phyloP scores from a whole-genome alignment of 2,797 vertebrate species.

The Sandelia bainsii region DNA sequence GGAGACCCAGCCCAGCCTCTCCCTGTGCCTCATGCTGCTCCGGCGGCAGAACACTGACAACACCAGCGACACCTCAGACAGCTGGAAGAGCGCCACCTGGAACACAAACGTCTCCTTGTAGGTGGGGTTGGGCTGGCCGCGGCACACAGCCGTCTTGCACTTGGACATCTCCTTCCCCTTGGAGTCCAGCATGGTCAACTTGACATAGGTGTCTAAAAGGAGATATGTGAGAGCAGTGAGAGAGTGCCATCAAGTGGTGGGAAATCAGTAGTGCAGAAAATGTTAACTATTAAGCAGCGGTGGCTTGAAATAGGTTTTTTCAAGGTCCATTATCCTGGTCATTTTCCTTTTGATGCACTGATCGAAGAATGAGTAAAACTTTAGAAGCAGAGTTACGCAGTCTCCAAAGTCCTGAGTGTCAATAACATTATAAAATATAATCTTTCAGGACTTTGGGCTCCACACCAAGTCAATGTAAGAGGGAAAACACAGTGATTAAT shows the following conservation, averaged over 20 bases:
- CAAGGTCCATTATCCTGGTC: too few relatives aligned
- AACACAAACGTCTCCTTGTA: conserved; percentile 98
- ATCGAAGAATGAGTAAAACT: background rate
- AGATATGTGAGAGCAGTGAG: conserved; percentile 36
- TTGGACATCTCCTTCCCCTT: conserved; percentile 99
- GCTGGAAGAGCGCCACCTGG: conserved; percentile 97
- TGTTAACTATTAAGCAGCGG: background rate
- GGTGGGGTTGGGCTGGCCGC: conserved; percentile 94
- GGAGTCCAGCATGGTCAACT: conserved; percentile 95
- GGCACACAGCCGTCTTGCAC: conserved; percentile 94
- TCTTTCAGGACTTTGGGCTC: too few relatives aligned
- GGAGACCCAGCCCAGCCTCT: conserved; percentile 95
- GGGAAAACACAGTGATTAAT: too few relatives aligned
- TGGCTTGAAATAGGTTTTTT: background rate
- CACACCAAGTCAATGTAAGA: too few relatives aligned
- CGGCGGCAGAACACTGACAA: conserved; percentile 93
- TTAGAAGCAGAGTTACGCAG: background rate
- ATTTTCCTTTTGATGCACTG: background rate
- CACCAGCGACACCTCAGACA: conserved; percentile 96
- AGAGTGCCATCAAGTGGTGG: conserved; percentile 71
- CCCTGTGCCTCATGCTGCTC: conserved; percentile 92
- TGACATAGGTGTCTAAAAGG: conserved; percentile 94
- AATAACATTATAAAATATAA: background rate
- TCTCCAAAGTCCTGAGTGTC: background rate
- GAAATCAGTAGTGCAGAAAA: conserved; percentile 22